phyloP scores from a whole-genome alignment of 2,888 invertebrate genomes.

The Callimorpha dominula region DNA sequence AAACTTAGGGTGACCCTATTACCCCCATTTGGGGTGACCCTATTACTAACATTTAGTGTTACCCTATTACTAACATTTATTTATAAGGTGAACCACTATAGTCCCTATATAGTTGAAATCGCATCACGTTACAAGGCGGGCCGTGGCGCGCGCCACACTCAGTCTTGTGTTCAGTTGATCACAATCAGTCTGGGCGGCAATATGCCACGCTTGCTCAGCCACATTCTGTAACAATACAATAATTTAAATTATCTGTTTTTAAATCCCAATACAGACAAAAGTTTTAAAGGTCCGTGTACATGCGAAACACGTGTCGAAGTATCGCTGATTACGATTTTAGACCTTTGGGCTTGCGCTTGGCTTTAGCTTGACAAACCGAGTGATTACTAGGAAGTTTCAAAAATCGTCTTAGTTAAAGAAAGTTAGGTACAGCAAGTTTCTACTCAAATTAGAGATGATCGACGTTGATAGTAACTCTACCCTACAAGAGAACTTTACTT shows the following conservation, averaged over 20 bases:
- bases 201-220: constrained; percentile 88
- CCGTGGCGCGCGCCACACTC: constrained; percentile 25
- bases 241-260: neutral
- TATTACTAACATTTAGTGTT: neutral
- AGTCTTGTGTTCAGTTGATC: constrained; percentile 69
- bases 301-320: too few species aligned
- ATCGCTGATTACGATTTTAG: too few species aligned
- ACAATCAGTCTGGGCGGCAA: constrained; percentile 78
- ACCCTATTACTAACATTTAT: neutral
- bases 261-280: too few species aligned
- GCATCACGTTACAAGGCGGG: constrained; percentile 5
- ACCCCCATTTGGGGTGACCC: neutral
- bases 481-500: too few species aligned
- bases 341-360: too few species aligned
- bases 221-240: constrained; percentile 85
- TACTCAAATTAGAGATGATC: too few species aligned
- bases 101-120: neutral
- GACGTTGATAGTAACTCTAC: too few species aligned
- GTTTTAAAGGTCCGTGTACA: too few species aligned
- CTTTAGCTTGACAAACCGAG: too few species aligned
- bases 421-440: too few species aligned
- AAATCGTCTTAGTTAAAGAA: too few species aligned
- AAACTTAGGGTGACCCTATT: neutral
- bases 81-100: neutral
- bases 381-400: too few species aligned